Percentiles rank a stretch among this genome's conserved stretches.
These are phyloP conservation scores for Hoplostethus atlanticus DNA, from an alignment of 2,797 vertebrate species.

Conservation along the genomic window DNA sequence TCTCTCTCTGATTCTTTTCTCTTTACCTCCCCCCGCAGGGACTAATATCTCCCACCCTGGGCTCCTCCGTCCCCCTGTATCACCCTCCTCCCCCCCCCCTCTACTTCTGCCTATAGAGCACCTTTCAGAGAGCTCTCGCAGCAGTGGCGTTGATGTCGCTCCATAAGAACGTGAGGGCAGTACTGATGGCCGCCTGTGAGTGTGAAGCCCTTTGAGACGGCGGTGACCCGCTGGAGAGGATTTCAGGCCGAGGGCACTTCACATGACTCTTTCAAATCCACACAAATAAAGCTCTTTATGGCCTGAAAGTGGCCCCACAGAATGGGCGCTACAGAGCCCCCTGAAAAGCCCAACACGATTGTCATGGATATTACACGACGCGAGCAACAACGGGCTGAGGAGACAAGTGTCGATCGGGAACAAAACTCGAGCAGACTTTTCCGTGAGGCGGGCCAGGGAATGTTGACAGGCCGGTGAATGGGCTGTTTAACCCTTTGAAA, in stretches of 20 bases:
- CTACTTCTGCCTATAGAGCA: constrained; percentile 62
- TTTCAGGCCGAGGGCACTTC: constrained; percentile 94
- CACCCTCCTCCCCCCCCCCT: constrained; percentile 6
- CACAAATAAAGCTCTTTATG: constrained; percentile 98
- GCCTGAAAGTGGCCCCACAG: constrained; percentile 98
- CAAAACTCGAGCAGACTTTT: constrained; percentile 95
- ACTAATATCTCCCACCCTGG: constrained; percentile 25
- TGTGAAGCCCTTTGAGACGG: constrained; percentile 94
- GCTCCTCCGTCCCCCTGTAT: constrained; percentile 15
- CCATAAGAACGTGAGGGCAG: constrained; percentile 95
- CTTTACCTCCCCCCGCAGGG: constrained; percentile 8
- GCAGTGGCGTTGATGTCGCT: constrained; percentile 80
- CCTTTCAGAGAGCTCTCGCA: constrained; percentile 85
- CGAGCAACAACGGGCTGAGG: constrained; percentile 93
- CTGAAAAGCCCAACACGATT: constrained; percentile 96
- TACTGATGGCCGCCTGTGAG: constrained; percentile 91
- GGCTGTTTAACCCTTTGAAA: constrained; percentile 99
- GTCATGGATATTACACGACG: constrained; percentile 99
- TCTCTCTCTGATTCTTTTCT: constrained; percentile 34
- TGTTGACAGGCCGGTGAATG: constrained; percentile 98
- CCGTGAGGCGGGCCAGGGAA: constrained; percentile 87
- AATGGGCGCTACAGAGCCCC: constrained; percentile 85
- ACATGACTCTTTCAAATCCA: constrained; percentile 98
- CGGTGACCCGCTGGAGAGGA: constrained; percentile 94
- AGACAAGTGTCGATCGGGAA: constrained; percentile 94